These are phyloP conservation scores for Scartelaos histophorus DNA, from an alignment of 2,113 vertebrate species.

Conservation along the genomic window DNA sequence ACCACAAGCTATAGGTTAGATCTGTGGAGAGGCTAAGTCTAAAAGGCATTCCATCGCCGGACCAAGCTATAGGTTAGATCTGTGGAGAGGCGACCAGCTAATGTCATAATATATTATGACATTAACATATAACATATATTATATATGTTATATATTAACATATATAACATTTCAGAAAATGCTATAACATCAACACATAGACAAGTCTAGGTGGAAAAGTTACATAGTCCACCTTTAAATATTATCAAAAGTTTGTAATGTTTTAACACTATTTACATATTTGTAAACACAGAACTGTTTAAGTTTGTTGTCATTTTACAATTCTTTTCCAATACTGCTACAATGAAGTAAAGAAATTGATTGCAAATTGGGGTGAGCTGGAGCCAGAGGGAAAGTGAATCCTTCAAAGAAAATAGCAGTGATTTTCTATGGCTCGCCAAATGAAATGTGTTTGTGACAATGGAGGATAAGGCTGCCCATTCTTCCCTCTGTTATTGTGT, in stretches of 20 bases:
- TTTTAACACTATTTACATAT: background rate
- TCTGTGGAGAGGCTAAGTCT: too few relatives aligned
- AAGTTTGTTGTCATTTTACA: background rate
- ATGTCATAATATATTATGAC: too few relatives aligned
- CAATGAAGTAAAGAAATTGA: background rate
- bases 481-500: constrained; percentile 36
- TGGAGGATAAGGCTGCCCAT: constrained; percentile 43
- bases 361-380: constrained; percentile 6
- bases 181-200: too few relatives aligned
- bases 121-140: too few relatives aligned
- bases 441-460: constrained; percentile 42
- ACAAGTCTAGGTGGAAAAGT: too few relatives aligned
- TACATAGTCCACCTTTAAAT: background rate
- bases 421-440: constrained; percentile 32
- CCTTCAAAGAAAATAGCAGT: constrained; percentile 26
- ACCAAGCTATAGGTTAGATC: too few relatives aligned
- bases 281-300: background rate
- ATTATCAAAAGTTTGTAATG: background rate
- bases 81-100: too few relatives aligned
- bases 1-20: too few relatives aligned
- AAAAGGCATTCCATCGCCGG: too few relatives aligned
- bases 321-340: background rate
- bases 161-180: too few relatives aligned
- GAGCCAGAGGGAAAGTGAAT: constrained; percentile 3
- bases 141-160: too few relatives aligned